These are phyloP conservation scores for Cyanocitta stelleri DNA, from an alignment of 2,113 vertebrate species.

Conservation along the genomic window DNA sequence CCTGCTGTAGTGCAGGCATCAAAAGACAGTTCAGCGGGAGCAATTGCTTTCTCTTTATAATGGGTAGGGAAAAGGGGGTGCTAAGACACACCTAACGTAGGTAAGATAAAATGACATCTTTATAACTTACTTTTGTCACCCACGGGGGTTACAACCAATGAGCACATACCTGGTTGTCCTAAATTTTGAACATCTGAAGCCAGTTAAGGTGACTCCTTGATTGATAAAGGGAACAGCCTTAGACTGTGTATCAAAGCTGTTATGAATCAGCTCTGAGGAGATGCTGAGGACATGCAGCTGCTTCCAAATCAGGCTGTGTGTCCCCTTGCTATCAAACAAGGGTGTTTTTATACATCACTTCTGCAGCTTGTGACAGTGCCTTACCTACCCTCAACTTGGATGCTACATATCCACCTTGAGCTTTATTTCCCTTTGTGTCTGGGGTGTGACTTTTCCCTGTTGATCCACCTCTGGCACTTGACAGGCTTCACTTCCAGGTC, in stretches of 20 bases:
- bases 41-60: background rate
- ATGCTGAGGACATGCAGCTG: background rate
- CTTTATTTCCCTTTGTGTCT: background rate
- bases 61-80: background rate
- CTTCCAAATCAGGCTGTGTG: background rate
- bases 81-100: background rate
- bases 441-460: background rate
- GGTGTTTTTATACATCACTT: background rate
- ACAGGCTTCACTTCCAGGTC: background rate
- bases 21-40: background rate
- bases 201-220: background rate
- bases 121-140: background rate
- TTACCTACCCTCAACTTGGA: background rate
- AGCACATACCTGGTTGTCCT: background rate
- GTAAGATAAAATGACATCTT: background rate
- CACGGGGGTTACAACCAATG: rapidly evolving
- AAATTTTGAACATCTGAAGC: background rate
- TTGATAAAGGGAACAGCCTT: background rate
- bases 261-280: rapidly evolving
- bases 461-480: background rate
- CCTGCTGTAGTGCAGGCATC: background rate
- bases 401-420: background rate
- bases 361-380: background rate
- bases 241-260: background rate
- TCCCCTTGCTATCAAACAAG: background rate